Percentiles rank a stretch among this genome's conserved stretches.
Conservation (phyloP, 1,140 invertebrate species). For the Drosophila saltans region DNA sequence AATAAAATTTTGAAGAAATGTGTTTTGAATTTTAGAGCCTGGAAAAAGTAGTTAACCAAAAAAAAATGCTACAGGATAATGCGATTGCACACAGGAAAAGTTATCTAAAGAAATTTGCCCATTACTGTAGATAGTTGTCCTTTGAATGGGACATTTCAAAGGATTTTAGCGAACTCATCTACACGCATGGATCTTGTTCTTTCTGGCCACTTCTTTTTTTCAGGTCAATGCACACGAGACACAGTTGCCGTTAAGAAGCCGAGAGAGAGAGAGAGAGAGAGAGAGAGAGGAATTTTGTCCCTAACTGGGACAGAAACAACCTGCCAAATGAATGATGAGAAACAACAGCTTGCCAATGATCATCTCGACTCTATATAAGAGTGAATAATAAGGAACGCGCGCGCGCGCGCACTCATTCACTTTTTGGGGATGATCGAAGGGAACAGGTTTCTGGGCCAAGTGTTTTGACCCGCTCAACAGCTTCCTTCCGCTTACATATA, state of each 20-base stretch:
- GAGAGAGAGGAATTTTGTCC: constrained; percentile 39
- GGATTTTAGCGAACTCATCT: background rate
- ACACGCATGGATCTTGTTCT: background rate
- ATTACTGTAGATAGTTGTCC: too few species aligned
- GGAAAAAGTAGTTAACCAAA: background rate
- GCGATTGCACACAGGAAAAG: too few species aligned
- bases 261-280: constrained; percentile 33
- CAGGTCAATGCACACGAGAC: constrained; percentile 69
- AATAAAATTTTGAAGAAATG: constrained; percentile 21
- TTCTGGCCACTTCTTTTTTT: constrained; percentile 17
- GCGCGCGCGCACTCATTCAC: constrained; percentile 9
- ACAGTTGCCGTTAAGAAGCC: constrained; percentile 55
- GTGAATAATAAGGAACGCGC: background rate
- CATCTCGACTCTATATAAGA: constrained; percentile 2
- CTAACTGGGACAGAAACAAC: constrained; percentile 48
- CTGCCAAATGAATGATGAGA: constrained; percentile 40
- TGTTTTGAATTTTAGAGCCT: constrained; percentile 17
- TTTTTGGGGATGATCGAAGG: constrained; percentile 4
- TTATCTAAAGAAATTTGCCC: too few species aligned
- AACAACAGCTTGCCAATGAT: constrained; percentile 39
- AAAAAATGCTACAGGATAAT: too few species aligned
- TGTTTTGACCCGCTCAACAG: constrained; percentile 73
- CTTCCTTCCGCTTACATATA: constrained; percentile 57
- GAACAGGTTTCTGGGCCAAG: constrained; percentile 66
- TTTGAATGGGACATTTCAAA: background rate